These are phyloP conservation scores for Drosophila merina DNA, from an alignment of 2,888 invertebrate genomes.

Conservation along the genomic window DNA sequence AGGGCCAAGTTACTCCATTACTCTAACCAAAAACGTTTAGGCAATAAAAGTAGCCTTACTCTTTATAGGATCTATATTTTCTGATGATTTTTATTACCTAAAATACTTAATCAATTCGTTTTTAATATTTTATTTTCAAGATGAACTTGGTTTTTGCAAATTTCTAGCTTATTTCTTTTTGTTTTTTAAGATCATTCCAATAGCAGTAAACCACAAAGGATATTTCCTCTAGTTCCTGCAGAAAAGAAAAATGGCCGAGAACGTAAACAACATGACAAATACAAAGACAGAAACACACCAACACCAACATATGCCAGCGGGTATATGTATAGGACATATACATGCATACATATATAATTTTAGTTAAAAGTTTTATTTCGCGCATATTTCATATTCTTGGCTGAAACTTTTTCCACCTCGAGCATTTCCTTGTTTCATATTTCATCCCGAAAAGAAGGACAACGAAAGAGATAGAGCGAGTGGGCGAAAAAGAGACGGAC, in stretches of 20 bases:
- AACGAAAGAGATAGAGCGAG: constrained; percentile 18
- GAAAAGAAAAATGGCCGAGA: constrained; percentile 66
- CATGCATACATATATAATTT: constrained; percentile 67
- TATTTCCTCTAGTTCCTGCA: background rate
- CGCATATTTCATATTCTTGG: constrained; percentile 76
- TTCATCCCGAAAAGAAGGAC: constrained; percentile 58
- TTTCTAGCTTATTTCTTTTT: background rate
- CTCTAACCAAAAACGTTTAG: constrained; percentile 10
- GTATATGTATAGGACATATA: constrained; percentile 46
- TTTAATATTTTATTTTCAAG: too few relatives aligned
- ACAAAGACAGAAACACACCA: constrained; percentile 44
- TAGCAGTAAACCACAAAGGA: constrained; percentile 4
- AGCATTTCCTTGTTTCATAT: constrained; percentile 76
- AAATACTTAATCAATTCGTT: too few relatives aligned
- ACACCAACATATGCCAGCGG: constrained; percentile 20
- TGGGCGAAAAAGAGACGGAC: background rate
- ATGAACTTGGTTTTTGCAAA: too few relatives aligned
- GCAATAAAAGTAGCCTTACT: too few relatives aligned
- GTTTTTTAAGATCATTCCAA: constrained; percentile 45
- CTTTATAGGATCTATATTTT: too few relatives aligned
- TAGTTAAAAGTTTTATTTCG: constrained; percentile 79
- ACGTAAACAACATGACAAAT: constrained; percentile 73
- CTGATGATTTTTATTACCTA: too few relatives aligned
- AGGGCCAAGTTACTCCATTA: constrained; percentile 26
- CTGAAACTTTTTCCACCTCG: constrained; percentile 66